Base-by-base conservation (phyloP, 1,140 invertebrate species). In the Bombus vancouverensis region DNA sequence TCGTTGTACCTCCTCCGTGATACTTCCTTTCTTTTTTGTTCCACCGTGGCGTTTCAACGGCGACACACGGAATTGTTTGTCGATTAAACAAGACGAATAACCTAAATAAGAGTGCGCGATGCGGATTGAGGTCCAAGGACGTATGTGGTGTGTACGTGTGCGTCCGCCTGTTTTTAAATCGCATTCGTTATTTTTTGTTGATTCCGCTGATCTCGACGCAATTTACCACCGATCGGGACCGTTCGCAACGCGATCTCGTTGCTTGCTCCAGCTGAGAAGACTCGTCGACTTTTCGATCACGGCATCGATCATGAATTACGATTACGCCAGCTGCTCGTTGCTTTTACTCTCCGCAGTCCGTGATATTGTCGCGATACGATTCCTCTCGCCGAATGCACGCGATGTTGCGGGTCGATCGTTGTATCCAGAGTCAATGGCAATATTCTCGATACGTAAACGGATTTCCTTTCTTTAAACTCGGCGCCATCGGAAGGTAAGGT, bases 81-180 rank as follows among this genome's bases (percentile, higher is more conserved):
- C 77, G 81, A 90, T 84, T 65, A 89, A 81, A 87, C 62, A 89
- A 87, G 74, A 81, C 75, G 83, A 77, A 71, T 87, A 88, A 88
- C 71, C 76, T 73, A 84, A 89, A 89, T 89, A 89, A 89, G 25
- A 47, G 10, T 32, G 42, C 39, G 34, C 53, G 76, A 81, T 71
- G 75, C 73, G 71, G 57, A 73, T 73, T 71, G 65, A 62, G 53
- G 25, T n/a, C 76, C 88, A 86, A 86, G 87, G 83, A 44, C 68
- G 34, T 0, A 34, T 65, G 34, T 8, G 15, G 28, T 0, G 57
- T 22, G 32, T 44, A 12, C 59, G 37, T 3, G 57, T 32, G 39
- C 13, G 10, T 15, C 4, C 25, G 62, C 32, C 28, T 85, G 87
- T 89, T 90, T 87, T 89, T 74, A 83, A 86, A 87, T 81, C 37